Evolutionary conservation across 2,888 invertebrate genomes (phyloP).

Genomic region (Drosophila silvestris): DNA sequence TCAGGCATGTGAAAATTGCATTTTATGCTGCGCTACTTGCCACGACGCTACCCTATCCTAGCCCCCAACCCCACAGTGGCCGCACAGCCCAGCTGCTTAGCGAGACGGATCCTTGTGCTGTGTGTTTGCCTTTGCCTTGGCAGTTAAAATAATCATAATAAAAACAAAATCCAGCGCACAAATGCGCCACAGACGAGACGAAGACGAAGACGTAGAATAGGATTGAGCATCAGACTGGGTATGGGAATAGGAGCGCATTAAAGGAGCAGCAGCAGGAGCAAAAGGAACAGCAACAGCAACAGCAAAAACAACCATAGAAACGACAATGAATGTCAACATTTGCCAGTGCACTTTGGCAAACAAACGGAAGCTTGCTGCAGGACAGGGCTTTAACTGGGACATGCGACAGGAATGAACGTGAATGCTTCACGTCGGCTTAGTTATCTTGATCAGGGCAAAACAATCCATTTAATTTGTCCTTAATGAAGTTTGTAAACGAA

Average conservation of each 20-base stretch:
- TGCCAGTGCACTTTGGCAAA: slow-evolving; percentile 73
- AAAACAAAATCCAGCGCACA: slow-evolving; percentile 72
- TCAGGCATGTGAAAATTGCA: slow-evolving; percentile 73
- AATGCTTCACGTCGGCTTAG: slow-evolving; percentile 64
- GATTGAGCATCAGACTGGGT: slow-evolving; percentile 26
- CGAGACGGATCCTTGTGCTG: slow-evolving; percentile 36
- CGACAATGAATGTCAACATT: slow-evolving; percentile 72
- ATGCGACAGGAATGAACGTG: slow-evolving; percentile 33
- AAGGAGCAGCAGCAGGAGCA: slow-evolving; percentile 25
- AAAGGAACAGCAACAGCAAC: slow-evolving; percentile 13
- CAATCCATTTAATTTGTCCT: slow-evolving; percentile 76
- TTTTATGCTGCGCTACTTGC: slow-evolving; percentile 62
- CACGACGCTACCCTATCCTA: slow-evolving; percentile 8
- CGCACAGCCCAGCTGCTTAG: slow-evolving; percentile 14
- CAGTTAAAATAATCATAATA: slow-evolving; percentile 80
- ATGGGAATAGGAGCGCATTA: slow-evolving; percentile 43
- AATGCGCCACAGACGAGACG: slow-evolving; percentile 47
- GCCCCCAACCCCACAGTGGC: not conserved
- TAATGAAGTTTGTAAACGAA: slow-evolving; percentile 63
- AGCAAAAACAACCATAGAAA: slow-evolving; percentile 19
- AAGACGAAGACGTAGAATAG: slow-evolving; percentile 26
- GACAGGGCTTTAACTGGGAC: slow-evolving; percentile 29
- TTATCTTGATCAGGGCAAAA: slow-evolving; percentile 67
- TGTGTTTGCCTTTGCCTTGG: slow-evolving; percentile 69
- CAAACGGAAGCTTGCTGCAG: slow-evolving; percentile 39